Percentiles rank a stretch among this genome's conserved stretches.
Evolutionary conservation across 2,888 invertebrate species (phyloP).

Genomic region (Archips xylosteana): DNA sequence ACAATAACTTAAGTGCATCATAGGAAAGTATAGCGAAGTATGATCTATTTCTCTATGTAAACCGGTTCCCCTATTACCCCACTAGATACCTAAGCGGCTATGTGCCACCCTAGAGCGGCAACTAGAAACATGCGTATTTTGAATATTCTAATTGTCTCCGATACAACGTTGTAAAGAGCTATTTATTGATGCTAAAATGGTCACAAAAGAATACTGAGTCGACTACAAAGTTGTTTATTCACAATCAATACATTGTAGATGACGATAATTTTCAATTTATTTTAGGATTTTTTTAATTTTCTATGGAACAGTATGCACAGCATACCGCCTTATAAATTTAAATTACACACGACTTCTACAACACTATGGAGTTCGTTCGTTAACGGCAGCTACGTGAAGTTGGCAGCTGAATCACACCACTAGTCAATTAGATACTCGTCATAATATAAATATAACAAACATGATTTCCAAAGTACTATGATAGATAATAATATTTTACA

Average conservation of each 20-base stretch:
- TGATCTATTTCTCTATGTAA: constrained; percentile 46
- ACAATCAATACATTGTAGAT: constrained; percentile 30
- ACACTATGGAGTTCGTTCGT: constrained; percentile 38
- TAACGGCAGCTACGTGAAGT: constrained; percentile 56
- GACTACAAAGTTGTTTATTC: constrained; percentile 51
- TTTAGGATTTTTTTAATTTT: constrained; percentile 48
- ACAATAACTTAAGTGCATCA: constrained; percentile 46
- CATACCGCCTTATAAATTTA: constrained; percentile 54
- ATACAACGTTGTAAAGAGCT: constrained; percentile 20
- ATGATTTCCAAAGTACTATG: constrained; percentile 44
- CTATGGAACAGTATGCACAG: constrained; percentile 61
- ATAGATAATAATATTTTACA: constrained; percentile 46
- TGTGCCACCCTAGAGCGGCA: constrained; percentile 44
- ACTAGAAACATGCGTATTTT: constrained; percentile 45
- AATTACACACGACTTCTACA: constrained; percentile 45
- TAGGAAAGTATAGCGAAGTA: constrained; percentile 57
- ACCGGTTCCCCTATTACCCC: constrained; percentile 47
- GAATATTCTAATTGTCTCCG: constrained; percentile 44
- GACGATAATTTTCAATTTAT: constrained; percentile 48
- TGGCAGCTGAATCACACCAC: constrained; percentile 69
- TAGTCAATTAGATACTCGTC: constrained; percentile 58
- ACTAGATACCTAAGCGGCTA: constrained; percentile 52
- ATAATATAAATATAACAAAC: constrained; percentile 29
- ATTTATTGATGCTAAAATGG: constrained; percentile 49
- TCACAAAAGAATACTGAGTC: constrained; percentile 55